Evolutionary conservation across 2,113 vertebrate genomes (phyloP), one percentile per base, ranked within the genome.

Genomic region (Tapirus terrestris): DNA sequence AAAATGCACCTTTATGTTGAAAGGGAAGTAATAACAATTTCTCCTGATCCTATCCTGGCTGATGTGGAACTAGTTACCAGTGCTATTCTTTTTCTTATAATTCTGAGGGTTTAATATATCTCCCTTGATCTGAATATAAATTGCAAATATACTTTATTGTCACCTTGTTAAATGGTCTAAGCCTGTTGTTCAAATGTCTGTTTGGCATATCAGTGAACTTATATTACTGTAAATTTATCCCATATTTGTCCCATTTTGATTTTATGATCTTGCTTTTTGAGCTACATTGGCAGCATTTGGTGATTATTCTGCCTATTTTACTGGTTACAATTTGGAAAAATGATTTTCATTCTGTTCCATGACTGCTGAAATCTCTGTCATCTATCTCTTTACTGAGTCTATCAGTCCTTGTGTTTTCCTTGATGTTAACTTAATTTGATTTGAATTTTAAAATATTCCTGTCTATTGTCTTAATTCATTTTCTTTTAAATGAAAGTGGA

Each of bases 371-470:
- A 65, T 27, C 9, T 23, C 31, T 84, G 8, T 4, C 11, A 53
- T 48, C 5, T 39, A 17, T 86, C 12, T 58, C 31, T 58, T 90
- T 72, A 25, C 7, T 84, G 61, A 89, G 5, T 17, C 51, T 73
- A 20, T 91, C 43, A 86, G 29, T 76, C 3, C 4, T 67, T 8
- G 3, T 31, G 25, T 65, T 91, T 85, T 75, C 14, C 9, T 75
- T 89, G 33, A 77, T 70, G 11, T 25, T 77, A 80, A 51, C 89
- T 58, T 77, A 83, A 83, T 48, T 90, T 85, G 3, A 20, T 39
- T 68, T 85, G 23, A 90, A 89, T 82, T 94, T 82, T 86, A 39
- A 96, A 94, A 73, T 63, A 77, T 36, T 75, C 48, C 91, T 68
- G 3, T 77, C 17, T 79, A 43, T 89, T 75, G 4, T 68, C 20